Evolutionary conservation across 1,140 invertebrate genomes (phyloP).

Genomic region (Copidosoma floridanum): DNA sequence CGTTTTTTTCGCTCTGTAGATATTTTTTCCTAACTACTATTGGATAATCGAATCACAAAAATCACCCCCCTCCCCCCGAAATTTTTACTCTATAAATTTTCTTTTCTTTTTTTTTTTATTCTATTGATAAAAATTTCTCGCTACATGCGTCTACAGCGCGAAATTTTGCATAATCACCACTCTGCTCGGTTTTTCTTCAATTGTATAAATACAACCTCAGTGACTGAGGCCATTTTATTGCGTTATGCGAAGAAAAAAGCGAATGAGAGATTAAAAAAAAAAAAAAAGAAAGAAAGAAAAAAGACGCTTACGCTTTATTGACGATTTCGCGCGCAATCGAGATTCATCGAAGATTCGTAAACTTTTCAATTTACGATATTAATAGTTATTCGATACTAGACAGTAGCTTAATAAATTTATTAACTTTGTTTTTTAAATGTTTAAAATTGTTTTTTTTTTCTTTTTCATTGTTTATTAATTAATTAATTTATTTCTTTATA

Average conservation of each 20-base stretch:
- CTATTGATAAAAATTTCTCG: slow-evolving; percentile 1
- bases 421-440: no score
- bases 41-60: slow-evolving; percentile 23
- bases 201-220: background rate
- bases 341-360: slow-evolving; percentile 30
- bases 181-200: background rate
- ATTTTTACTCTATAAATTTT: background rate
- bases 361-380: slow-evolving; percentile 39
- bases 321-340: background rate
- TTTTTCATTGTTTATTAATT: no score
- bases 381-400: slow-evolving; percentile 42
- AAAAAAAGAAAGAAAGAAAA: background rate
- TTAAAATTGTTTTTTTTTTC: no score
- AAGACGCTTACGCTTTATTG: background rate
- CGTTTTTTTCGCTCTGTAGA: background rate
- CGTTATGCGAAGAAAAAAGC: background rate
- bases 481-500: slow-evolving; percentile 47
- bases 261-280: background rate
- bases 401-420: slow-evolving; percentile 12
- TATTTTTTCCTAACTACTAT: slow-evolving; percentile 20
- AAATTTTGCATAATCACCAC: slow-evolving; percentile 8
- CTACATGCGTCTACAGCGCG: slow-evolving; percentile 6
- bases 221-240: background rate
- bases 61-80: slow-evolving; percentile 14
- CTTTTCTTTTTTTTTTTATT: background rate